Evolutionary conservation across 2,113 vertebrate species (phyloP).

Genomic region (Neofelis nebulosa): DNA sequence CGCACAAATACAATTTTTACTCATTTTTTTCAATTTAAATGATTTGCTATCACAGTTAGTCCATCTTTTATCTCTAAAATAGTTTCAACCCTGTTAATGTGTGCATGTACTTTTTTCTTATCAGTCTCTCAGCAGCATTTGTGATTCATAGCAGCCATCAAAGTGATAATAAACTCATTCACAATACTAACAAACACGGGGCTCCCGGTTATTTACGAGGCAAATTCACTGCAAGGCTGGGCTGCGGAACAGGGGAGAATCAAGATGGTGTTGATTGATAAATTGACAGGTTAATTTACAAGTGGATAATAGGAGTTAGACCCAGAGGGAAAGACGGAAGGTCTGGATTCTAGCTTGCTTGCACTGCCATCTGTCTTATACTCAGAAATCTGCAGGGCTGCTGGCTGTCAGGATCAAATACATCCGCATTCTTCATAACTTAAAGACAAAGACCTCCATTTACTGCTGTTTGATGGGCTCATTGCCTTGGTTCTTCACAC

Average conservation of each 20-base stretch:
- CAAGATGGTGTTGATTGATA: constrained; percentile 99
- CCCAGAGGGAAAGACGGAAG: constrained; percentile 88
- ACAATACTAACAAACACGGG: constrained; percentile 95
- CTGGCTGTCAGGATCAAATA: constrained; percentile 11
- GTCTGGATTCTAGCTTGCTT: constrained; percentile 91
- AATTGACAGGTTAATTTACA: constrained; percentile 99
- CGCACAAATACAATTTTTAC: constrained; percentile 77
- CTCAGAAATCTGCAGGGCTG: constrained; percentile 88
- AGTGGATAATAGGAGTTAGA: constrained; percentile 98
- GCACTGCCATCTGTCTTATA: constrained; percentile 99
- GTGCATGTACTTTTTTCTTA: constrained; percentile 90
- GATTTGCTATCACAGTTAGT: constrained; percentile 85
- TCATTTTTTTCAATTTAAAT: constrained; percentile 82
- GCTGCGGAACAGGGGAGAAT: constrained; percentile 93
- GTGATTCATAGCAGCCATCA: constrained; percentile 99
- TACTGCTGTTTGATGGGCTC: constrained; percentile 47
- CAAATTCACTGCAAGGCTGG: constrained; percentile 90
- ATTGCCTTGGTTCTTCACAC: not conserved
- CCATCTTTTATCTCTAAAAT: constrained; percentile 90
- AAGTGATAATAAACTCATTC: constrained; percentile 99
- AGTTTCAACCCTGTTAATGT: constrained; percentile 89
- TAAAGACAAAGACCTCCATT: constrained; percentile 76
- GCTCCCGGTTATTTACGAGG: constrained; percentile 96
- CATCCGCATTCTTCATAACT: constrained; percentile 46
- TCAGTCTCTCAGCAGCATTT: constrained; percentile 95